phyloP scores from a whole-genome alignment of 2,888 invertebrate genomes.

The Anaspis maculata region DNA sequence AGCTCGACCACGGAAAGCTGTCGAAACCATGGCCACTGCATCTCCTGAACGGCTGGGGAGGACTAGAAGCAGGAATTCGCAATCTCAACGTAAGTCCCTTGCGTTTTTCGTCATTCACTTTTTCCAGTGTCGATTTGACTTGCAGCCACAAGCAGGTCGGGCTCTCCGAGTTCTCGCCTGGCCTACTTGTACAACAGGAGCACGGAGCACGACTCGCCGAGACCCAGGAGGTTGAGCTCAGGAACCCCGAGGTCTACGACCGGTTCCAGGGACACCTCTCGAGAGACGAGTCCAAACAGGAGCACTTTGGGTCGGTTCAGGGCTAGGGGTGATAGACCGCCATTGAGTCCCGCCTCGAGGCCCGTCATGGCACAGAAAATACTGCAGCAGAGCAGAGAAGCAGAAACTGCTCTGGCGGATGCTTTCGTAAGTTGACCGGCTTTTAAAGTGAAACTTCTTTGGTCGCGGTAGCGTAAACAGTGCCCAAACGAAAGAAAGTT shows the following conservation, averaged over 20 bases:
- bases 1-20: slow-evolving; percentile 61
- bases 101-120: neutral
- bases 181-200: slow-evolving; percentile 61
- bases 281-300: slow-evolving; percentile 41
- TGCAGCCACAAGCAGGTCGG: slow-evolving; percentile 84
- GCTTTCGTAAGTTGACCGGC: slow-evolving; percentile 47
- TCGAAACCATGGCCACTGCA: slow-evolving; percentile 46
- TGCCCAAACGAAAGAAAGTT: no score
- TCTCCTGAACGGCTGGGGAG: slow-evolving; percentile 53
- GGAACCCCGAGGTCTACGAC: slow-evolving; percentile 64
- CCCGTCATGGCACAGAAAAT: slow-evolving; percentile 72
- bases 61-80: slow-evolving; percentile 63
- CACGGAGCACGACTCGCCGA: slow-evolving; percentile 37
- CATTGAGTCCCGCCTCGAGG: slow-evolving; percentile 47
- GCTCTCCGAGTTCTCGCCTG: slow-evolving; percentile 83
- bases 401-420: slow-evolving; percentile 74
- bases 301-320: slow-evolving; percentile 33
- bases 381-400: slow-evolving; percentile 78
- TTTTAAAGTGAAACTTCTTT: slow-evolving; percentile 6
- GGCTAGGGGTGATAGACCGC: slow-evolving; percentile 44
- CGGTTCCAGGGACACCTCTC: slow-evolving; percentile 52
- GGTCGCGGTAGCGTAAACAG: no score
- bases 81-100: slow-evolving; percentile 78
- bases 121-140: neutral
- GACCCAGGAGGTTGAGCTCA: slow-evolving; percentile 55